Evolutionary conservation across 2,888 invertebrate species (phyloP).

Genomic region (Zelleria hepariella): DNA sequence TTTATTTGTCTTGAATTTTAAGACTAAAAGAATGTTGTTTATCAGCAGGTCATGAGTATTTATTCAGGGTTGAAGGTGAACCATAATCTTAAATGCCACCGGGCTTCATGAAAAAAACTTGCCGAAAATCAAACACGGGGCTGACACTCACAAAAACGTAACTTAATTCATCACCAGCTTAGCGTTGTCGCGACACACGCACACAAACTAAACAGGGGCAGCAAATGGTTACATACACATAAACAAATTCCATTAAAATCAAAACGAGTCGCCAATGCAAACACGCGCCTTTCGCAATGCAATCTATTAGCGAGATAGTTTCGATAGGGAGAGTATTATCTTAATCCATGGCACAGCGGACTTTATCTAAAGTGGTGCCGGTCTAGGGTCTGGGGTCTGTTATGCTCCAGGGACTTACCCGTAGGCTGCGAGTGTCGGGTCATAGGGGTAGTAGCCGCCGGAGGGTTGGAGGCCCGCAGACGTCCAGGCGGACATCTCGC

Average conservation of each 20-base stretch:
- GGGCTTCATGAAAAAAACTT: too few species aligned
- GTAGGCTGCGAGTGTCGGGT: constrained; percentile 92
- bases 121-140: background rate
- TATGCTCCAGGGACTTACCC: constrained; percentile 80
- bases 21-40: too few species aligned
- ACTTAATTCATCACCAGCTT: constrained; percentile 16
- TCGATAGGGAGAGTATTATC: constrained; percentile 59
- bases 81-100: too few species aligned
- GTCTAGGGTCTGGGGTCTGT: constrained; percentile 42
- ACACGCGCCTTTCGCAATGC: constrained; percentile 66
- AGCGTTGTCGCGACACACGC: constrained; percentile 9
- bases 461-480: constrained; percentile 91
- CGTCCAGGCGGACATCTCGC: constrained; percentile 94
- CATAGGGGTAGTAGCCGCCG: constrained; percentile 93
- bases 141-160: constrained; percentile 32
- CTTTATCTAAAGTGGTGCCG: constrained; percentile 64
- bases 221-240: constrained; percentile 36
- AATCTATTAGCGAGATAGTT: constrained; percentile 64
- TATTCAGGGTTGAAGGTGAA: too few species aligned
- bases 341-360: constrained; percentile 55
- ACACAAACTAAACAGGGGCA: constrained; percentile 26
- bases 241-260: constrained; percentile 48
- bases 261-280: constrained; percentile 57
- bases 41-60: too few species aligned
- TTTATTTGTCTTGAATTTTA: too few species aligned